Percentiles rank a stretch among this genome's conserved stretches.
Conservation (phyloP, 2,888 invertebrate species). For the Atherix ibis region DNA sequence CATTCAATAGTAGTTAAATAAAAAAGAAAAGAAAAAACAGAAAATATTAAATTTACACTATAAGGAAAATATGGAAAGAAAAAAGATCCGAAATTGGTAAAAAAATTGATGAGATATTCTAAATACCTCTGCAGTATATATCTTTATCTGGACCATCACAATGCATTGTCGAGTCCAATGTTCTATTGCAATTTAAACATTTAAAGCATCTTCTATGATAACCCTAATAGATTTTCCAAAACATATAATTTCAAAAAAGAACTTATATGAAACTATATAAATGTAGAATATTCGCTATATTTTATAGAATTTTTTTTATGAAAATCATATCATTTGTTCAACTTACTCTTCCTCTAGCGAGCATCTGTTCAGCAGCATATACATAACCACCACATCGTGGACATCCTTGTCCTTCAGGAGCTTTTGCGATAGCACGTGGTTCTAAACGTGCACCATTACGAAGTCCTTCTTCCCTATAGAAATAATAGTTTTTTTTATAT, state of each 20-base stretch:
- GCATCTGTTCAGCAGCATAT: constrained; percentile 84
- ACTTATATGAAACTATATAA: too few species aligned
- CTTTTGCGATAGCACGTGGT: constrained; percentile 58
- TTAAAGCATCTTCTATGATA: constrained; percentile 85
- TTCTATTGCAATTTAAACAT: constrained; percentile 70
- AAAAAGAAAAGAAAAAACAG: too few species aligned
- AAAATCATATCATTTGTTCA: neutral
- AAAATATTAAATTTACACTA: too few species aligned
- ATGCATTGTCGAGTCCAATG: constrained; percentile 74
- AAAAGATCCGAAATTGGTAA: too few species aligned
- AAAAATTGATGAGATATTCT: too few species aligned
- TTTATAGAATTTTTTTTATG: neutral
- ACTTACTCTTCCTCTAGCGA: constrained; percentile 77
- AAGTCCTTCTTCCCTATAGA: constrained; percentile 23
- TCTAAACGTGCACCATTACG: constrained; percentile 50
- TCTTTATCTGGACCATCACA: constrained; percentile 86
- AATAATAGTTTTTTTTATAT: too few species aligned
- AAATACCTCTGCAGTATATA: constrained; percentile 75
- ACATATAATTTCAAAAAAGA: too few species aligned
- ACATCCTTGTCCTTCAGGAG: constrained; percentile 73
- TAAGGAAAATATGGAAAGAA: too few species aligned
- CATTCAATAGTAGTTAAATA: too few species aligned
- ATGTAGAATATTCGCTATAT: neutral
- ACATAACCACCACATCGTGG: constrained; percentile 80
- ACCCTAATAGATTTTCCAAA: constrained; percentile 43